Evolutionary conservation across 2,888 invertebrate species (phyloP), one percentile per base, ranked within the genome.

Genomic region (Portevinia maculata): DNA sequence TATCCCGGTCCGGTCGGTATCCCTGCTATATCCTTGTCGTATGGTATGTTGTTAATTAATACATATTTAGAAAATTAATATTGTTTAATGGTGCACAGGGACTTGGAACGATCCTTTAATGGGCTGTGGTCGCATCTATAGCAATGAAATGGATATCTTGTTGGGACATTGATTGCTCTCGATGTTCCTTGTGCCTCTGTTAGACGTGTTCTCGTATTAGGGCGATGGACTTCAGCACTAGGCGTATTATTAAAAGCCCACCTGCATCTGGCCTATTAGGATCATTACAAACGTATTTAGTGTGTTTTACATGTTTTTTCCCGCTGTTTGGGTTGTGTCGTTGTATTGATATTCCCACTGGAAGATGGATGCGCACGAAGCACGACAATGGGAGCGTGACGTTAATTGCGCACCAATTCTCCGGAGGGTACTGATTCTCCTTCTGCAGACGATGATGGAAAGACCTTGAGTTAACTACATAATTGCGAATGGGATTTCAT

Each of bases 61-160:
- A 81, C 81, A 76, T 81, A 81, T 81, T 81, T 76, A 70, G 55
- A 81, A 74, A 74, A 76, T 81, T 76, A 81, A 81, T 81, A 76
- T 76, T 59, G 44, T 52, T 67, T 52, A 75, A 75, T 75, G 60
- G 67, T 37, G 53, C 44, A 41, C 30, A 17, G 74, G 60, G 60
- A 67, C 73, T 79, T 74, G 79, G 67, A 55, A 62, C 41, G 59
- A 60, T 73, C 73, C 79, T 60, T 57, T 48, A 11, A 50, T 57
- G 32, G 60, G 39, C 37, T 11, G 13, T 7, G 37, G 55, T 44
- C 44, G 11, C 44, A 44, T 67, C 52, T 37, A n/a, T n/a, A 19
- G 21, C 8, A 17, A 32, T 53, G 73, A 65, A 59, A 46, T 59
- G 52, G 64, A 78, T 64, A 57, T 34, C 24, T 60, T 34, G 17